Base-by-base conservation (phyloP, 2,888 invertebrate species). In the Drosophila lacicola region DNA sequence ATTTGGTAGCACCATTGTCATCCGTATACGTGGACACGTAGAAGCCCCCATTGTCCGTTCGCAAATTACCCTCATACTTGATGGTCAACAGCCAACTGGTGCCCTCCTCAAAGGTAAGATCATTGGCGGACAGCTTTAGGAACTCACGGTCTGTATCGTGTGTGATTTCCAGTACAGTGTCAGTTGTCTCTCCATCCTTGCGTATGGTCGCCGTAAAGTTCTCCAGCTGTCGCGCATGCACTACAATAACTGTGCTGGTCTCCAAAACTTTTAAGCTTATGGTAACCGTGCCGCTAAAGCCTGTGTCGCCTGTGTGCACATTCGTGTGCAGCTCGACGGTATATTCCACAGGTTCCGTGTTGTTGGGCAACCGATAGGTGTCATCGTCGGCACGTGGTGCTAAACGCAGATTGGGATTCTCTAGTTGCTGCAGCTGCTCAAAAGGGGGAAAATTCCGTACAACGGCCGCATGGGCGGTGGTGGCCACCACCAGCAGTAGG, bases 1-100 rank as follows among this genome's bases (percentile, higher is more conserved):
- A 90, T 47, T 91, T 91, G 33, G 13, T 61, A 0, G 37, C 69
- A n/a, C 88, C 84, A 0, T 58, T 29, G 3, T 88, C 73, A n/a
- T 83, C 74, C 9, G 64, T 47, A 57, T 94, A 95, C 0, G 92
- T 93, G 4, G 95, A 95, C 1, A 94, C 90, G 72, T 95, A 95
- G 56, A 96, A 94, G 21, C 96, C 96, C 37, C 94, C 94, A 91
- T 95, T 93, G 62, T 95, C 94, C 13, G 93, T 93, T 46, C 94
- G 94, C 37, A 95, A 94, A 10, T 91, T 90, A 0, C 95, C 95
- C 0, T 87, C 85, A 78, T 95, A 96, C 0, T 91, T 82, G 69
- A 96, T 94, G 34, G 92, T 90, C 2, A 95, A 78, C 0, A 88
- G 87, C 80, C 95, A 94, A 0, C 91, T 91, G 14, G 90, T 90